A percentile compares a stretch with the other conserved stretches of the same genome.
phyloP scores from a whole-genome alignment of 2,113 vertebrate species.

The Laticauda laticaudata region DNA sequence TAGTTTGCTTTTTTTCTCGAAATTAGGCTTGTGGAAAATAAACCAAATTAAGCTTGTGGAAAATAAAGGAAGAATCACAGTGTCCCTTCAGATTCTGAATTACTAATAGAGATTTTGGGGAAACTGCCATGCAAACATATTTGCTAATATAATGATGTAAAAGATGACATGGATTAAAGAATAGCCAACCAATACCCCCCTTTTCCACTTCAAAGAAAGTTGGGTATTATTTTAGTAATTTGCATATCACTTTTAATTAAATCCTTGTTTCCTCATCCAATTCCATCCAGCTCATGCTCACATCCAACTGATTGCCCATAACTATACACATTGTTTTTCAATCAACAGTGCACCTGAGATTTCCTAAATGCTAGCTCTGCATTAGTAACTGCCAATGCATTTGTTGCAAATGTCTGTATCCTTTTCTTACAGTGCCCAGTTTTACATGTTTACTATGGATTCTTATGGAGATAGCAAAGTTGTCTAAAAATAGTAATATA shows the following conservation, averaged over 20 bases:
- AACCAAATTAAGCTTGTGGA: slow-evolving; percentile 43
- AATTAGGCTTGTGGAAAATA: slow-evolving; percentile 41
- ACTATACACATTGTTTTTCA: not conserved
- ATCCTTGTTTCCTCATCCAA: not conserved
- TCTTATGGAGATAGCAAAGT: not conserved
- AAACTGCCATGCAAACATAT: slow-evolving; percentile 40
- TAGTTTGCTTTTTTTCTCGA: slow-evolving; percentile 26
- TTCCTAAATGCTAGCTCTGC: not conserved
- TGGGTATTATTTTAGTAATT: not conserved
- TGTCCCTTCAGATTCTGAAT: slow-evolving; percentile 36
- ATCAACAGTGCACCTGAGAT: not conserved
- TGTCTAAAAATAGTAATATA: not conserved
- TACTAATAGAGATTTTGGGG: slow-evolving; percentile 45
- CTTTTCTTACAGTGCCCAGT: not conserved
- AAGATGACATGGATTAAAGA: not conserved
- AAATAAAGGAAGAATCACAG: not conserved
- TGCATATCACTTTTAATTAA: not conserved
- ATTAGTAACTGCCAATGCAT: not conserved
- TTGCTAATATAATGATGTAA: not conserved
- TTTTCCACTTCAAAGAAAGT: not conserved
- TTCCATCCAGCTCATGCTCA: not conserved
- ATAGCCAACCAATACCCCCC: not conserved
- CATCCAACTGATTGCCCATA: no score
- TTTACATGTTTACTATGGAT: not conserved
- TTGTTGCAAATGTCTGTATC: not conserved